Evolutionary conservation across 1,140 invertebrate genomes (phyloP), one percentile per base, ranked within the genome.

Genomic region (Drosophila watanabei): DNA sequence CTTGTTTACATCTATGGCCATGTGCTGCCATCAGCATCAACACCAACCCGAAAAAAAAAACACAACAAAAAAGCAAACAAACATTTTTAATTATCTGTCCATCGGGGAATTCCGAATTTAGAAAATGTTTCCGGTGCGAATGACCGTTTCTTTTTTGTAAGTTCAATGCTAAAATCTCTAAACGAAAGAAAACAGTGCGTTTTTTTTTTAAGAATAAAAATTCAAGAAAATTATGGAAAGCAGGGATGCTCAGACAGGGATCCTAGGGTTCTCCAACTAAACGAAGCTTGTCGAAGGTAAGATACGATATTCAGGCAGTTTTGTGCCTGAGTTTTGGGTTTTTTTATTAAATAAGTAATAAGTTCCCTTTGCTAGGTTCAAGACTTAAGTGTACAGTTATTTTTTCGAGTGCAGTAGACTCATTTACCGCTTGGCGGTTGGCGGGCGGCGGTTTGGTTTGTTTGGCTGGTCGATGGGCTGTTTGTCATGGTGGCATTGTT

Each of bases 401-500:
- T 52, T 46, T 56, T 71, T 48, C 2, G 6, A 69, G 63, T 71
- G 64, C 48, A 57, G 8, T 46, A 70, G 32, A 54, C 39, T 68
- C 41, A 52, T 41, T 69, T 69, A 69, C 63, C 56, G 62, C 61
- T 62, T 20, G 61, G 35, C 56, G 75, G 59, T 41, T 71, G 77
- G 68, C 57, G 51, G 65, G 57, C 54, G 69, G 68, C 56, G 49
- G 70, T 60, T 72, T 57, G 54, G 64, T 24, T 43, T 54, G 59
- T 41, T 80, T 58, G 46, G 80, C 64, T 68, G 72, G 46, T 64
- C 77, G 63, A 35, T 63, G 58, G 65, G 56, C 59, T 75, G 80
- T 87, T 82, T 90, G 70, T 89, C 87, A 89, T 91, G 81, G 86
- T 82, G 75, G 75, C 75, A 90, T 82, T 86, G 86, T 90, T 89